These are phyloP conservation scores for Clamator glandarius DNA, from an alignment of 2,797 vertebrate genomes.

Conservation along the genomic window DNA sequence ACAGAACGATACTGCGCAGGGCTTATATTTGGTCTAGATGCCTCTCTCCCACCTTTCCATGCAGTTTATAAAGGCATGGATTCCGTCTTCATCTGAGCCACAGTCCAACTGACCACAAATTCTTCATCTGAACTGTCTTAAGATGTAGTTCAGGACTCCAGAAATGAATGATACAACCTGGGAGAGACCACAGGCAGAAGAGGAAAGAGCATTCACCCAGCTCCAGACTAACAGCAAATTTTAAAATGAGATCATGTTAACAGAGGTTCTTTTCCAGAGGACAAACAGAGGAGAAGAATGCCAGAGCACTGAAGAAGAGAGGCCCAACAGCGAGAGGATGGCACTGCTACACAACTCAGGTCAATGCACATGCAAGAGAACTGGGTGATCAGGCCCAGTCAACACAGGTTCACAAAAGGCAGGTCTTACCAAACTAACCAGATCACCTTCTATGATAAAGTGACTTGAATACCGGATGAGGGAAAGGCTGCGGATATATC, in stretches of 20 bases:
- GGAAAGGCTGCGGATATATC: no score
- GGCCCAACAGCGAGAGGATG: background rate
- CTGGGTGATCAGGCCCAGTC: no score
- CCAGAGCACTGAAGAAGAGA: background rate
- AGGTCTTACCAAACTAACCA: no score
- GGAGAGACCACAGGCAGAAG: background rate
- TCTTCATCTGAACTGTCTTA: background rate
- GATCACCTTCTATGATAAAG: no score
- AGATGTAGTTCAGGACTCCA: background rate
- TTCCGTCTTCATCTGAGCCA: background rate
- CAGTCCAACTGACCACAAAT: background rate
- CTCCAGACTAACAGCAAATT: background rate
- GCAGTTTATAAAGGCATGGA: background rate
- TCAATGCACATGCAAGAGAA: no score
- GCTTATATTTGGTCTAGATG: background rate
- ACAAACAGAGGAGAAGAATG: background rate
- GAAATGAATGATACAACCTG: background rate
- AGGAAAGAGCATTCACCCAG: background rate
- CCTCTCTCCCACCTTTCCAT: background rate
- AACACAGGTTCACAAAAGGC: no score
- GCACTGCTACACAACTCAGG: background rate
- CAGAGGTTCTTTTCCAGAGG: background rate
- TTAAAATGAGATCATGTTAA: background rate
- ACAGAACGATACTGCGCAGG: background rate
- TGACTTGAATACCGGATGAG: no score